Conservation (phyloP, 2,113 vertebrate species). For the Alethe castanea region DNA sequence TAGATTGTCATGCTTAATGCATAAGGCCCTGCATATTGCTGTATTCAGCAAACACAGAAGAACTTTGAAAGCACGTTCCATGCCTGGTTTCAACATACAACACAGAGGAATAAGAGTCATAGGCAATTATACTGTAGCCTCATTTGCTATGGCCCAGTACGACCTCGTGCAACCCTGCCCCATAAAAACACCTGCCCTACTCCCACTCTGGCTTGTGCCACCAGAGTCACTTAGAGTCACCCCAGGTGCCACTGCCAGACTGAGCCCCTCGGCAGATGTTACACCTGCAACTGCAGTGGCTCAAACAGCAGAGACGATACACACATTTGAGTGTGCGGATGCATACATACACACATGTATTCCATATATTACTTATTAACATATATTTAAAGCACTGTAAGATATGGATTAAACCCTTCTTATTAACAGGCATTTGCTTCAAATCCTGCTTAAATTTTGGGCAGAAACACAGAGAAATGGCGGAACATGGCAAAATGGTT, state of each 20-base stretch:
- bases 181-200: neutral
- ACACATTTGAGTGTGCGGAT: accelerated
- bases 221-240: neutral
- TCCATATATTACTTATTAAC: neutral
- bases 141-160: neutral
- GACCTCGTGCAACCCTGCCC: neutral
- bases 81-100: neutral
- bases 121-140: neutral
- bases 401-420: neutral
- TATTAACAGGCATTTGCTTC: neutral
- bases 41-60: neutral
- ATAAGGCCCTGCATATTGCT: neutral
- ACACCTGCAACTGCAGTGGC: neutral
- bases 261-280: neutral
- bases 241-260: neutral
- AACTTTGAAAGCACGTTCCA: neutral
- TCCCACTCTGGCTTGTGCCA: neutral
- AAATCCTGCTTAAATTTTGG: neutral
- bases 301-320: accelerated
- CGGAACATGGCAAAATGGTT: neutral
- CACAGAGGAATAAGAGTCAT: neutral
- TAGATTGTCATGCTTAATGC: neutral
- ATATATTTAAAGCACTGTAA: neutral
- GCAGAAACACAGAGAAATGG: neutral
- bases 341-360: too few species aligned